phyloP scores from a whole-genome alignment of 2,797 vertebrate species.

The Apogon hyalosoma region DNA sequence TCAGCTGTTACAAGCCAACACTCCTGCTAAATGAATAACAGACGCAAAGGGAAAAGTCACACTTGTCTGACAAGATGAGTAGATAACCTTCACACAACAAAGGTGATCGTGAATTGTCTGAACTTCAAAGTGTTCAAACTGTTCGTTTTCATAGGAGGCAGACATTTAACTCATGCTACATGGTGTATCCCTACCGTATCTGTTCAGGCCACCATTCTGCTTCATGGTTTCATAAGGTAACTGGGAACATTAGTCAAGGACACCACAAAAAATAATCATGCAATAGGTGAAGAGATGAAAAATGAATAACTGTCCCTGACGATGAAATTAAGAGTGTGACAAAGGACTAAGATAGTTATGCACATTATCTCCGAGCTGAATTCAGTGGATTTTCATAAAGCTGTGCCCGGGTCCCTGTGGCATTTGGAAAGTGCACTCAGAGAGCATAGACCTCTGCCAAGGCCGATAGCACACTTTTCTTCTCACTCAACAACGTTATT shows the following conservation, averaged over 20 bases:
- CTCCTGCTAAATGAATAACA: conserved; percentile 24
- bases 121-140: conserved; percentile 43
- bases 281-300: conserved; percentile 26
- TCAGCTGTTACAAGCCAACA: conserved; percentile 16
- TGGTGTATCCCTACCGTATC: conserved; percentile 12
- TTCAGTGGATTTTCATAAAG: conserved; percentile 61
- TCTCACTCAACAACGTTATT: too few relatives aligned
- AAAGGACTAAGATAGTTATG: conserved; percentile 54
- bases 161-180: background rate
- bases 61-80: conserved; percentile 19
- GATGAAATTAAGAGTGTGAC: conserved; percentile 30
- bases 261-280: background rate
- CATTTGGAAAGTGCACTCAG: conserved; percentile 45
- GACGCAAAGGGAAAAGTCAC: conserved; percentile 4
- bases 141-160: conserved; percentile 11
- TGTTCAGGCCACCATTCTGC: conserved; percentile 10
- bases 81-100: conserved; percentile 53
- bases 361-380: conserved; percentile 25
- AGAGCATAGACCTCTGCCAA: too few relatives aligned
- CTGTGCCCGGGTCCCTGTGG: conserved; percentile 32
- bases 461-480: too few relatives aligned
- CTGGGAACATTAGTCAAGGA: conserved; percentile 38
- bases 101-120: conserved; percentile 36
- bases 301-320: conserved; percentile 39
- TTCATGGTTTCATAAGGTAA: conserved; percentile 9